Evolutionary conservation across 2,113 vertebrate species (phyloP).

Genomic region (Thomomys bottae): DNA sequence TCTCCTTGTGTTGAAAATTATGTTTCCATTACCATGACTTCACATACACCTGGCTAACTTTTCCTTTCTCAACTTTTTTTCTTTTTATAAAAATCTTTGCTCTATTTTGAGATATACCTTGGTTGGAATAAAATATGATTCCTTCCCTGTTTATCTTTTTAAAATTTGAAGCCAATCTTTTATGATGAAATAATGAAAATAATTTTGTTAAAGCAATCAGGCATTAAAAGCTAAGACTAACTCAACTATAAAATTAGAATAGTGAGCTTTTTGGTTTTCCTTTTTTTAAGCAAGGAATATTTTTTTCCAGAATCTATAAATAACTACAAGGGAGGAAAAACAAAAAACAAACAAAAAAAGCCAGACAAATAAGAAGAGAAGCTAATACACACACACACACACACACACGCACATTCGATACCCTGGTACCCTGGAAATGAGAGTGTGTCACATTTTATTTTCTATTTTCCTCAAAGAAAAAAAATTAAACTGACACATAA

Average conservation of each 20-base stretch:
- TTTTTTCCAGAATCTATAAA: conserved; percentile 62
- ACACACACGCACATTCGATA: too few species aligned
- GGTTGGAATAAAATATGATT: conserved; percentile 4
- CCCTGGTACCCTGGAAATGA: neutral
- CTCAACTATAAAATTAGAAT: conserved; percentile 53
- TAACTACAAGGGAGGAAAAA: neutral
- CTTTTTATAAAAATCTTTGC: conserved; percentile 29
- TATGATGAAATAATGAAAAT: conserved; percentile 20
- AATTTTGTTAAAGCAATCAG: conserved; percentile 53
- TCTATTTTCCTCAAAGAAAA: conserved; percentile 32
- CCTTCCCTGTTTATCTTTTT: neutral
- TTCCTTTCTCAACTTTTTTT: neutral
- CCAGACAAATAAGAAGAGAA: conserved; percentile 18
- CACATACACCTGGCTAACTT: neutral
- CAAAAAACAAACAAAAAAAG: neutral
- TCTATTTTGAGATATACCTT: conserved; percentile 10
- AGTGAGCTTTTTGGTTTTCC: neutral
- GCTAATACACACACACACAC: neutral
- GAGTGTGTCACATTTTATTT: conserved; percentile 23
- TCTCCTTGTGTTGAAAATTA: conserved; percentile 26
- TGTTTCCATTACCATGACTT: conserved; percentile 12
- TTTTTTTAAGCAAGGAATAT: conserved; percentile 33
- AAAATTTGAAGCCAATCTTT: neutral
- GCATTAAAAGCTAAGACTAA: neutral
- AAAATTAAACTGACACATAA: neutral